Evolutionary conservation across 2,113 vertebrate genomes (phyloP).

Genomic region (Arvicanthis niloticus): DNA sequence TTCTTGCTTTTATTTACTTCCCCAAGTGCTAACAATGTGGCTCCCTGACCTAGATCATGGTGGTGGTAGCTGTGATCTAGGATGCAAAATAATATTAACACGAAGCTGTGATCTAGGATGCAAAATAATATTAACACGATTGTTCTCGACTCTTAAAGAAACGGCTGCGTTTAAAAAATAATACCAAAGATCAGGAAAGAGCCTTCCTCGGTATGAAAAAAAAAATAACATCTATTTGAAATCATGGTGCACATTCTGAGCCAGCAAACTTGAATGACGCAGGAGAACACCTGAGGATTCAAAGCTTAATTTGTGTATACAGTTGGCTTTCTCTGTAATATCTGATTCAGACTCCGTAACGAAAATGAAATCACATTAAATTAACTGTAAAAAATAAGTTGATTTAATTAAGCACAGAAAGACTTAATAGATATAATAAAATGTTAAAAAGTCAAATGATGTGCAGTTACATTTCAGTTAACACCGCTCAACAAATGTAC

Average conservation of each 20-base stretch:
- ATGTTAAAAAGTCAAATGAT: constrained; percentile 93
- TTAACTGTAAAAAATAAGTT: constrained; percentile 92
- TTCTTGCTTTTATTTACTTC: constrained; percentile 4
- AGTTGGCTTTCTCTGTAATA: constrained; percentile 85
- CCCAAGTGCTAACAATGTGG: not conserved
- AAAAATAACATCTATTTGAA: constrained; percentile 53
- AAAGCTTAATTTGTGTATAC: constrained; percentile 79
- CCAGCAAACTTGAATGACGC: constrained; percentile 56
- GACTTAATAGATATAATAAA: constrained; percentile 92
- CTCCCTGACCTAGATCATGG: not conserved
- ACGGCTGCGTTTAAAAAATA: constrained; percentile 2
- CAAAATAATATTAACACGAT: constrained; percentile 64
- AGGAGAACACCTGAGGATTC: constrained; percentile 79
- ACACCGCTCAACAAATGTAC: constrained; percentile 87
- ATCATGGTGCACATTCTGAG: not conserved
- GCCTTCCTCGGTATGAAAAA: constrained; percentile 46
- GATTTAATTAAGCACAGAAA: constrained; percentile 92
- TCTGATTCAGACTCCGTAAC: constrained; percentile 86
- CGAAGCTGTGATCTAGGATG: constrained; percentile 55
- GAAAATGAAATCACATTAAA: constrained; percentile 90
- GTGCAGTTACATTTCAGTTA: constrained; percentile 91
- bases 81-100: constrained; percentile 63
- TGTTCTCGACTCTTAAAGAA: constrained; percentile 64
- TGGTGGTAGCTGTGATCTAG: constrained; percentile 36
- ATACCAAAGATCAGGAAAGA: constrained; percentile 48